Percentiles rank a stretch among this genome's conserved stretches.
These are phyloP conservation scores for Synanthedon formicaeformis DNA, from an alignment of 2,888 invertebrate species.

Conservation along the genomic window DNA sequence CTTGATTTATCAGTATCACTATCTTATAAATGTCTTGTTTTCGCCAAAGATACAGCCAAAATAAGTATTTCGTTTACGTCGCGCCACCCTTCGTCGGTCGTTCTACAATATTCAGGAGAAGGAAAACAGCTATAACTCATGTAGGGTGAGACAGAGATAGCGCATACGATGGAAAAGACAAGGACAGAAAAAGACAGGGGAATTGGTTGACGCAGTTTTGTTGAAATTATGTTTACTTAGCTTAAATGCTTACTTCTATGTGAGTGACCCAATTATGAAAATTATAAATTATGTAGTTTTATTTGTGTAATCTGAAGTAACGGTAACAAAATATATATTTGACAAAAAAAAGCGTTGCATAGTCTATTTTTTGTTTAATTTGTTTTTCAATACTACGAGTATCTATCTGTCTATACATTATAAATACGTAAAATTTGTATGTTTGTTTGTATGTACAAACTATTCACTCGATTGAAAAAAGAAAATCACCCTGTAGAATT, in stretches of 20 bases:
- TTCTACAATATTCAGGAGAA: constrained; percentile 40
- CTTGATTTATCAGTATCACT: constrained; percentile 41
- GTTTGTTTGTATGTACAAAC: no score
- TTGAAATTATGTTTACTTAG: constrained; percentile 22
- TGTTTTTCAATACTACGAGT: no score
- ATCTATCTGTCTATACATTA: no score
- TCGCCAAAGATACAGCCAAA: constrained; percentile 41
- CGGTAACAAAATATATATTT: no score
- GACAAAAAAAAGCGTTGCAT: no score
- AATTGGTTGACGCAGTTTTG: constrained; percentile 23
- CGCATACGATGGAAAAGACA: constrained; percentile 1
- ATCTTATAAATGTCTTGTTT: constrained; percentile 54
- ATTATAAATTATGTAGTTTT: background rate
- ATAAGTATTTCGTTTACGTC: constrained; percentile 52
- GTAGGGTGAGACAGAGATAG: constrained; percentile 22
- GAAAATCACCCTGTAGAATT: no score
- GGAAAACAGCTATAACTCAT: constrained; percentile 57
- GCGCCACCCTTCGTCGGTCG: constrained; percentile 26
- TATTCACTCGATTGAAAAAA: no score
- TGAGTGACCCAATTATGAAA: background rate
- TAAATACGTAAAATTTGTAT: no score
- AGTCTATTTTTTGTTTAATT: no score
- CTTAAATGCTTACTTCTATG: constrained; percentile 13
- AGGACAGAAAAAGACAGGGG: constrained; percentile 10
- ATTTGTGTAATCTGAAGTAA: no score